Percentiles rank a stretch among this genome's conserved stretches.
Conservation (phyloP, 2,888 invertebrate genomes). For the Ypsolopha sequella region DNA sequence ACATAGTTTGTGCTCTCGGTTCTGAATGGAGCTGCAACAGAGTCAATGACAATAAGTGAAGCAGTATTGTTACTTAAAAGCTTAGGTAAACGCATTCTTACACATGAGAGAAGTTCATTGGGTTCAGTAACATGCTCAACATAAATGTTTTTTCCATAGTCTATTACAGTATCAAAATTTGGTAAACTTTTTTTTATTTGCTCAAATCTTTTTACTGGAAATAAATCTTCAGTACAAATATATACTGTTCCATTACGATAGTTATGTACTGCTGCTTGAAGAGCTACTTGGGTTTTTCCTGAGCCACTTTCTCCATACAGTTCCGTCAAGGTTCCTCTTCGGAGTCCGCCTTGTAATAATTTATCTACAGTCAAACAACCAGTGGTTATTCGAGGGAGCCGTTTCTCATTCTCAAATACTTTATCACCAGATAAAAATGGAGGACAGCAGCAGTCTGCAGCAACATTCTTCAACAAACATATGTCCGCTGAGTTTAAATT, state of each 20-base stretch:
- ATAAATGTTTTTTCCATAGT: conserved; percentile 45
- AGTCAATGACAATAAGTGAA: conserved; percentile 47
- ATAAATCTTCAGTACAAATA: conserved; percentile 83
- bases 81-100: conserved; percentile 43
- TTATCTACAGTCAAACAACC: conserved; percentile 74
- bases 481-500: conserved; percentile 41
- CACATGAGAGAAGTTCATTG: conserved; percentile 43
- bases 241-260: conserved; percentile 74
- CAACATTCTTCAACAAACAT: conserved; percentile 31
- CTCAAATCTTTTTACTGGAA: conserved; percentile 53
- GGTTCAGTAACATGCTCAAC: conserved; percentile 55
- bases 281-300: conserved; percentile 85
- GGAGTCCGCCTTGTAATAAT: conserved; percentile 76
- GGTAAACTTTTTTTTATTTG: conserved; percentile 33
- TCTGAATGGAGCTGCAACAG: conserved; percentile 58
- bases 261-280: conserved; percentile 77
- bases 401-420: conserved; percentile 18
- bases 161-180: conserved; percentile 15
- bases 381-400: conserved; percentile 32
- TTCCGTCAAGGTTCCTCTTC: conserved; percentile 78
- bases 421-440: conserved; percentile 22
- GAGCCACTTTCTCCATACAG: conserved; percentile 84
- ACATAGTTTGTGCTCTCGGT: conserved; percentile 49
- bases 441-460: conserved; percentile 28
- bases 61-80: conserved; percentile 30